A percentile compares a stretch with the other conserved stretches of the same genome.
phyloP scores from a whole-genome alignment of 2,888 invertebrate genomes.

The Caenorhabditis becei region DNA sequence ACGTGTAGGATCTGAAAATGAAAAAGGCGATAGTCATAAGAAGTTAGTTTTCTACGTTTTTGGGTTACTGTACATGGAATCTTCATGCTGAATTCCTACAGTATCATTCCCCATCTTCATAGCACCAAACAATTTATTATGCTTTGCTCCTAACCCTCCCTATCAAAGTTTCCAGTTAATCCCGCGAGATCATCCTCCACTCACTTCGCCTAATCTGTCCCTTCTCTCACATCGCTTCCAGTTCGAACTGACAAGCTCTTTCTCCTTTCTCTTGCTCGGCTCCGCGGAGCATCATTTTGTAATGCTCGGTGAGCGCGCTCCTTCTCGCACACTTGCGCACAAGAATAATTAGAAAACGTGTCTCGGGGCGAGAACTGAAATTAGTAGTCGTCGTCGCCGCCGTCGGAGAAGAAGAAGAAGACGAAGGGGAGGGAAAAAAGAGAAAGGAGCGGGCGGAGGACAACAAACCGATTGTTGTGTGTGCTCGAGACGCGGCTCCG shows the following conservation, averaged over 20 bases:
- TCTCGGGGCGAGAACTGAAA: slow-evolving; percentile 56
- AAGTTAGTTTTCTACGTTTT: no score
- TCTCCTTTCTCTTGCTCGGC: not conserved
- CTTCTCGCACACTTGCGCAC: slow-evolving; percentile 40
- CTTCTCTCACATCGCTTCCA: slow-evolving; percentile 18
- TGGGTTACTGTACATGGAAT: no score
- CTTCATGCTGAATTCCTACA: no score
- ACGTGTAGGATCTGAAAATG: no score
- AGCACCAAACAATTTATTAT: no score
- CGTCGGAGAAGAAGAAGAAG: slow-evolving; percentile 18
- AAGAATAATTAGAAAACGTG: slow-evolving; percentile 61
- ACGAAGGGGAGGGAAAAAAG: slow-evolving; percentile 11
- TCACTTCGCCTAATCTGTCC: not conserved
- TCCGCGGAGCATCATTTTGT: slow-evolving; percentile 44
- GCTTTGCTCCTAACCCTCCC: no score
- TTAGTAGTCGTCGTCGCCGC: slow-evolving; percentile 52
- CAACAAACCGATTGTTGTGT: slow-evolving; percentile 48
- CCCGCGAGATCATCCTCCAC: no score
- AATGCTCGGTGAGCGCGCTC: slow-evolving; percentile 54
- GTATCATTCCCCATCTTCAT: no score
- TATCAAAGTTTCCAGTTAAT: no score
- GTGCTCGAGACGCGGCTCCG: slow-evolving; percentile 15
- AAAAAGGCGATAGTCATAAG: no score
- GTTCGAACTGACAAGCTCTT: slow-evolving; percentile 25
- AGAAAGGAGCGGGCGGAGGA: slow-evolving; percentile 12